Conservation (phyloP, 2,888 invertebrate species). For the Nomada flava region DNA sequence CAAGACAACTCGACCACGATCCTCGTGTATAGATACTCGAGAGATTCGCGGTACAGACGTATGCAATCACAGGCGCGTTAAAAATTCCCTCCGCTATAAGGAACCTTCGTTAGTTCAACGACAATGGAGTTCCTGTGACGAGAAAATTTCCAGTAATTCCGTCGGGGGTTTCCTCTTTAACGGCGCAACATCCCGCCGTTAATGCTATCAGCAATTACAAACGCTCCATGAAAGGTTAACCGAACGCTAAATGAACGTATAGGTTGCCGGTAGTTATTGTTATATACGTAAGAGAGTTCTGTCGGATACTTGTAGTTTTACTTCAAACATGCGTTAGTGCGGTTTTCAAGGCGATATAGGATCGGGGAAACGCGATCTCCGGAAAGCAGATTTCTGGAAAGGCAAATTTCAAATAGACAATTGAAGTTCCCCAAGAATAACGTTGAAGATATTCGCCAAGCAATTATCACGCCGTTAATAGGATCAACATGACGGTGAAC, state of each 20-base stretch:
- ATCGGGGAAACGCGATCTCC: background rate
- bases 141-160: no score
- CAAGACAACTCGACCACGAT: background rate
- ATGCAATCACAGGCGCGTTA: no score
- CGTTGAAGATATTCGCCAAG: constrained; percentile 29
- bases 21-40: no score
- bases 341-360: constrained; percentile 14
- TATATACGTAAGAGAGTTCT: constrained; percentile 14
- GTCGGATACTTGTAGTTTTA: constrained; percentile 23
- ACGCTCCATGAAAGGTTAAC: constrained; percentile 27
- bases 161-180: no score
- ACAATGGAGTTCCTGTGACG: no score
- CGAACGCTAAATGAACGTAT: constrained; percentile 19
- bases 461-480: constrained; percentile 57
- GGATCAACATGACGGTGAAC: background rate
- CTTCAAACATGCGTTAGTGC: background rate
- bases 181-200: background rate
- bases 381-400: background rate
- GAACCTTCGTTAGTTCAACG: no score
- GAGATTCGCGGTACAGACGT: no score
- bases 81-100: no score
- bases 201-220: constrained; percentile 17
- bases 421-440: constrained; percentile 15
- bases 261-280: constrained; percentile 25
- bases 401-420: constrained; percentile 38